A percentile compares a stretch with the other conserved stretches of the same genome.
These are phyloP conservation scores for Mechanitis mazaeus DNA, from an alignment of 2,888 invertebrate species.

Conservation along the genomic window DNA sequence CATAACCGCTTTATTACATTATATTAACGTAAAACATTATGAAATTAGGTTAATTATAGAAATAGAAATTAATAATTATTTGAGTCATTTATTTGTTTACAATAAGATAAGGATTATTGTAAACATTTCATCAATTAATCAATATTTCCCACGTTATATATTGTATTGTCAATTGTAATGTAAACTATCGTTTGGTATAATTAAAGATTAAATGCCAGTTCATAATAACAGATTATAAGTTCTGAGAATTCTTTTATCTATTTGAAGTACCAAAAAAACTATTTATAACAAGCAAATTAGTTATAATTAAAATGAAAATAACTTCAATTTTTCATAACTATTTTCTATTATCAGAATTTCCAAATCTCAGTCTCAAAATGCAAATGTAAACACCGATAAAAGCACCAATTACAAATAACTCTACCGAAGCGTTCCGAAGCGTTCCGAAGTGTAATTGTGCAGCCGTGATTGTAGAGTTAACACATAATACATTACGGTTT, in stretches of 20 bases:
- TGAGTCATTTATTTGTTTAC: too few species aligned
- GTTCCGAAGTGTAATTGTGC: slow-evolving; percentile 62
- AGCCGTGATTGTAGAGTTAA: slow-evolving; percentile 76
- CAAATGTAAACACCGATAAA: slow-evolving; percentile 20
- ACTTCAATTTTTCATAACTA: neutral
- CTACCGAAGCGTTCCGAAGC: slow-evolving; percentile 22
- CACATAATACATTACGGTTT: slow-evolving; percentile 78
- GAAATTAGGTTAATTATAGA: too few species aligned
- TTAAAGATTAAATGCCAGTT: neutral
- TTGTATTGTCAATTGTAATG: slow-evolving; percentile 29
- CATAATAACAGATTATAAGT: slow-evolving; percentile 5
- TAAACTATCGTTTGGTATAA: slow-evolving; percentile 29
- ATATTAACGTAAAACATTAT: neutral
- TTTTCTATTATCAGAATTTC: neutral
- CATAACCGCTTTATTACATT: slow-evolving; percentile 6
- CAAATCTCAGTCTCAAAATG: slow-evolving; percentile 7
- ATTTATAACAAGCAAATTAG: neutral
- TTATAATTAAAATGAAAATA: too few species aligned
- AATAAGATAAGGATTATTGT: neutral
- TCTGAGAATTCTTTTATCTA: slow-evolving; percentile 9
- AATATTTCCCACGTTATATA: slow-evolving; percentile 38
- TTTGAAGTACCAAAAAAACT: slow-evolving; percentile 1
- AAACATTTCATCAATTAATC: slow-evolving; percentile 18
- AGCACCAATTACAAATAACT: slow-evolving; percentile 32
- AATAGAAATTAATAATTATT: too few species aligned